Conservation (phyloP, 2,888 invertebrate genomes). For the Drosophila austrosaltans region DNA sequence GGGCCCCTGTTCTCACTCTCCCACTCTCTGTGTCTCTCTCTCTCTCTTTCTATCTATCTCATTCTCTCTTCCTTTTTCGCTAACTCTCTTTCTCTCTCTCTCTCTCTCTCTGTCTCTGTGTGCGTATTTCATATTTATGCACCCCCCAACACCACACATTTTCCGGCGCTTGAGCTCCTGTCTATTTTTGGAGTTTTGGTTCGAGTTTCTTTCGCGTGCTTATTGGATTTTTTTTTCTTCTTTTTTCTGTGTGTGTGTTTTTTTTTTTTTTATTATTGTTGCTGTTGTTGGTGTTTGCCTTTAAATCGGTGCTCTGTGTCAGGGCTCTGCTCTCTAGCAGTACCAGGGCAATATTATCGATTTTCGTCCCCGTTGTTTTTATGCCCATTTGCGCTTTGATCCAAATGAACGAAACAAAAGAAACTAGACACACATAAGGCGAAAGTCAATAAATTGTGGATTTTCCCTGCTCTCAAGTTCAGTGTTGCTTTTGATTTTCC, state of each 20-base stretch:
- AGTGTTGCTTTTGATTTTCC: constrained; percentile 24
- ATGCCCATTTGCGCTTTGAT: constrained; percentile 58
- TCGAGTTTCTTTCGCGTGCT: constrained; percentile 59
- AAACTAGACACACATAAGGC: constrained; percentile 36
- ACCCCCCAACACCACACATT: constrained; percentile 51
- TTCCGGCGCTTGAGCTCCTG: constrained; percentile 60
- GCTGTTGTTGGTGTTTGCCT: constrained; percentile 61
- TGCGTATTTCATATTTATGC: constrained; percentile 54
- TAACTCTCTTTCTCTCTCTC: neutral
- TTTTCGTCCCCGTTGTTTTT: constrained; percentile 55
- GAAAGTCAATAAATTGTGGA: constrained; percentile 43
- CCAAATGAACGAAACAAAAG: constrained; percentile 55
- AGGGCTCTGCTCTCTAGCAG: constrained; percentile 30
- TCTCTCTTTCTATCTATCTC: neutral
- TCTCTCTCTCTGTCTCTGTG: constrained; percentile 4
- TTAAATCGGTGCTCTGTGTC: constrained; percentile 18
- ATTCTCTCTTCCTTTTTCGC: neutral
- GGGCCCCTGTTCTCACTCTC: neutral
- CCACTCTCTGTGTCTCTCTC: neutral
- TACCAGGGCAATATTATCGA: constrained; percentile 52
- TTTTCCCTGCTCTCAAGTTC: constrained; percentile 31
- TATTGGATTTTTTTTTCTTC: constrained; percentile 59
- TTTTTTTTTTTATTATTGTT: constrained; percentile 34
- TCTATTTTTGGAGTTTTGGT: constrained; percentile 71
- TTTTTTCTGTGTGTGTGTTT: neutral